Evolutionary conservation across 2,888 invertebrate genomes (phyloP).

Genomic region (Schizotus pectinicornis): DNA sequence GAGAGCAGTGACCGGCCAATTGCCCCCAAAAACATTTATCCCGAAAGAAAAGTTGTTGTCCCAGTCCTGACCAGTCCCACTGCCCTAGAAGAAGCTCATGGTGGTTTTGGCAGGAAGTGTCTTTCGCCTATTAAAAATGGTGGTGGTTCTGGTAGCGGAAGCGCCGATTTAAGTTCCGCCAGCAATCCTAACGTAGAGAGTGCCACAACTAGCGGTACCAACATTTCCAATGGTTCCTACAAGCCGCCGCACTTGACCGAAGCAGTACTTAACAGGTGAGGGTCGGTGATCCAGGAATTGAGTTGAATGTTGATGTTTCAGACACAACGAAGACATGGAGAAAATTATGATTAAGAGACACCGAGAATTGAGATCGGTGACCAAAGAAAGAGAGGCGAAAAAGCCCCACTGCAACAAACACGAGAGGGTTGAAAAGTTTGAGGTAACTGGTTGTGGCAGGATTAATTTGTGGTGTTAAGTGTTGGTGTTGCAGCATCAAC

Average conservation of each 20-base stretch:
- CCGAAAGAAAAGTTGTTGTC: slow-evolving; percentile 50
- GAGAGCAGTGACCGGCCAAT: slow-evolving; percentile 57
- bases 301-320: slow-evolving; percentile 45
- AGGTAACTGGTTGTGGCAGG: too few relatives aligned
- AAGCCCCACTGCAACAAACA: neutral
- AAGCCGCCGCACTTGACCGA: slow-evolving; percentile 66
- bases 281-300: neutral
- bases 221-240: slow-evolving; percentile 55
- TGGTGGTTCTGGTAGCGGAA: slow-evolving; percentile 65
- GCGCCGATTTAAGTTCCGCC: slow-evolving; percentile 66
- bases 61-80: slow-evolving; percentile 44
- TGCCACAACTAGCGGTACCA: slow-evolving; percentile 60
- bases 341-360: slow-evolving; percentile 76
- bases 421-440: slow-evolving; percentile 38
- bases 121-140: slow-evolving; percentile 62
- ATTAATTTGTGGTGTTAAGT: slow-evolving; percentile 39
- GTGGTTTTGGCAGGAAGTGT: slow-evolving; percentile 52
- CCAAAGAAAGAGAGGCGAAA: slow-evolving; percentile 57
- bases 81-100: slow-evolving; percentile 36
- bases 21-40: slow-evolving; percentile 57
- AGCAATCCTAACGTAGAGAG: slow-evolving; percentile 65
- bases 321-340: slow-evolving; percentile 85
- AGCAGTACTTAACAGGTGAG: slow-evolving; percentile 63
- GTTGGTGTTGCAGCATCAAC: slow-evolving; percentile 45
- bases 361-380: slow-evolving; percentile 65